Conservation (phyloP, 2,888 invertebrate species). For the Atethmia centrago region DNA sequence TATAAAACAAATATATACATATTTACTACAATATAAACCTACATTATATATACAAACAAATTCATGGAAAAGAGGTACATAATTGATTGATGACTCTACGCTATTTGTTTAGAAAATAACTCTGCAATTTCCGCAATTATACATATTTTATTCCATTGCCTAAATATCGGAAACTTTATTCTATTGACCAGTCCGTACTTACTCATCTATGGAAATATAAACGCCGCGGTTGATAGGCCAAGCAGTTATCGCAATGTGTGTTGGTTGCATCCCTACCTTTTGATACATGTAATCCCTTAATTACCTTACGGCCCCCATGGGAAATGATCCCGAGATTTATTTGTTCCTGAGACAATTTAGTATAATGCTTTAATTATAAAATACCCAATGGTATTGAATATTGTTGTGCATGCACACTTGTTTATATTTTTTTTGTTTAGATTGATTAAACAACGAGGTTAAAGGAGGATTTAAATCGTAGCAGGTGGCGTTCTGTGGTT, state of each 20-base stretch:
- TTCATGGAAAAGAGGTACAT: no score
- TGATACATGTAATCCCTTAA: slow-evolving; percentile 56
- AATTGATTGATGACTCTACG: no score
- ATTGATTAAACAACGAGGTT: not conserved
- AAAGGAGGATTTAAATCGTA: not conserved
- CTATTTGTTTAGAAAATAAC: no score
- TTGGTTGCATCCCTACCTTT: slow-evolving; percentile 40
- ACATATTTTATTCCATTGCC: not conserved
- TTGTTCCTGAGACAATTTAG: slow-evolving; percentile 38
- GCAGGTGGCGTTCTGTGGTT: not conserved
- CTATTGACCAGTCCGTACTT: not conserved
- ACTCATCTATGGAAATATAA: not conserved
- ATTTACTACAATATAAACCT: no score
- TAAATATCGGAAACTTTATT: not conserved
- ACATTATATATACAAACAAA: no score
- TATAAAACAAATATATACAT: no score
- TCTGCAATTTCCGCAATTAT: no score
- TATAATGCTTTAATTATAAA: slow-evolving; percentile 49
- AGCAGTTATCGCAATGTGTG: slow-evolving; percentile 34
- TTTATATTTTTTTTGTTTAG: not conserved
- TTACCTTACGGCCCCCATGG: slow-evolving; percentile 57
- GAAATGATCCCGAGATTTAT: slow-evolving; percentile 56
- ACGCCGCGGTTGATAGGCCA: not conserved
- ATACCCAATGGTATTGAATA: slow-evolving; percentile 23
- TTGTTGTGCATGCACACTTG: slow-evolving; percentile 15